Percentiles rank a stretch among this genome's conserved stretches.
phyloP scores from a whole-genome alignment of 2,113 vertebrate genomes.

The Psophia crepitans region DNA sequence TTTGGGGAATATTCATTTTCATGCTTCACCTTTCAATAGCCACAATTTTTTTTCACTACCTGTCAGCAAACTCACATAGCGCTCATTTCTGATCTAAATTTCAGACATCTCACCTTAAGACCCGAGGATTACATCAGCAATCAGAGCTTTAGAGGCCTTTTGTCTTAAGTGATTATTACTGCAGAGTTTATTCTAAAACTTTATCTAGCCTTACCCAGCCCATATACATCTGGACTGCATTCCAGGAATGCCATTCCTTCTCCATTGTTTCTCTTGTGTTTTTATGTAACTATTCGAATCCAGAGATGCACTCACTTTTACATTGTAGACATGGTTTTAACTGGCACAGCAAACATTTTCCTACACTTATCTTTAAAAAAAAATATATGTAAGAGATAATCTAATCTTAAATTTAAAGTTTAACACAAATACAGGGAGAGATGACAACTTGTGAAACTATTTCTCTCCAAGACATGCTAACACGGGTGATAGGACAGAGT shows the following conservation, averaged over 20 bases:
- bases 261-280: conserved; percentile 55
- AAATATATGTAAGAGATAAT: conserved; percentile 56
- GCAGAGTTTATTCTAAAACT: conserved; percentile 60
- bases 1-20: conserved; percentile 17
- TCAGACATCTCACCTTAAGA: conserved; percentile 4
- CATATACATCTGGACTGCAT: conserved; percentile 65
- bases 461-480: conserved; percentile 47
- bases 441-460: conserved; percentile 64
- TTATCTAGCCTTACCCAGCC: conserved; percentile 55
- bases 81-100: conserved; percentile 11
- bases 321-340: conserved; percentile 52
- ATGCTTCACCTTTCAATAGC: neutral
- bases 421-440: conserved; percentile 44
- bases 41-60: neutral
- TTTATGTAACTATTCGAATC: conserved; percentile 47
- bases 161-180: conserved; percentile 65
- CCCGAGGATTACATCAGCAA: conserved; percentile 39
- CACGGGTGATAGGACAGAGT: conserved; percentile 38
- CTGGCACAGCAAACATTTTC: conserved; percentile 54
- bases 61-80: conserved; percentile 25
- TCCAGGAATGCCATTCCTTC: conserved; percentile 62
- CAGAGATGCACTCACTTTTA: conserved; percentile 61
- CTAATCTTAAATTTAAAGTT: conserved; percentile 67
- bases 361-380: conserved; percentile 41
- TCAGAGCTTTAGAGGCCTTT: conserved; percentile 57